phyloP scores from a whole-genome alignment of 2,797 vertebrate species.

The Lophius americanus region DNA sequence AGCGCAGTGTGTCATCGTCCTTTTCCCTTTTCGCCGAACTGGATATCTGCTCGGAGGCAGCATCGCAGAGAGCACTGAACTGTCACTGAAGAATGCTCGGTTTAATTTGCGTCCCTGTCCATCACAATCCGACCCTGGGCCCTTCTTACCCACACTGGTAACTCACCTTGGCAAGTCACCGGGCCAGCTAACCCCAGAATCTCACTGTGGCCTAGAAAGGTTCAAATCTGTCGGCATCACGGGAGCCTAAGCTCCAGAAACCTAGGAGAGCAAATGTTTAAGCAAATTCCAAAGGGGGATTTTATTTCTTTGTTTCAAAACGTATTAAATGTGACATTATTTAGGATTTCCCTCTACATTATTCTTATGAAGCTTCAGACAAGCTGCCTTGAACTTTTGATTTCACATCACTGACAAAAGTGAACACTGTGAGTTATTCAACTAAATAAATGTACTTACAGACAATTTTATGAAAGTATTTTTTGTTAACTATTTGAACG shows the following conservation, averaged over 20 bases:
- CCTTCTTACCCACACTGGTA: slow-evolving; percentile 10
- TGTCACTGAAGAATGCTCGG: slow-evolving; percentile 36
- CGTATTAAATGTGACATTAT: background rate
- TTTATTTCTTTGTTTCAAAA: slow-evolving; percentile 2
- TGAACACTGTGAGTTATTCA: no score
- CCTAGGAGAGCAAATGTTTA: background rate
- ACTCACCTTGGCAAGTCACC: slow-evolving; percentile 29
- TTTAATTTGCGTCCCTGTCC: slow-evolving; percentile 57
- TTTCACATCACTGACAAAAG: background rate
- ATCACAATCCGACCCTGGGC: slow-evolving; percentile 39
- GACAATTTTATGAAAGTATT: no score
- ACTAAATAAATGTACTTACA: no score
- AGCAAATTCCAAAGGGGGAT: background rate
- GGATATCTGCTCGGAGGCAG: slow-evolving; percentile 39
- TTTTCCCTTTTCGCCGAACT: slow-evolving; percentile 21
- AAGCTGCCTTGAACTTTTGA: background rate
- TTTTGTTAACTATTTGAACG: no score
- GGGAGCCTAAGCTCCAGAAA: background rate
- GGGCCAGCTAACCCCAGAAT: slow-evolving; percentile 14
- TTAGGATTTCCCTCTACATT: background rate
- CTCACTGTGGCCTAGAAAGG: slow-evolving; percentile 6
- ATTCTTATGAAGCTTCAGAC: no score
- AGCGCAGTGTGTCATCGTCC: slow-evolving; percentile 35
- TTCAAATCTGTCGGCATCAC: slow-evolving; percentile 10
- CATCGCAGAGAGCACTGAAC: slow-evolving; percentile 39